Evolutionary conservation across 2,888 invertebrate species (phyloP).

Genomic region (Stegophylla sp.): DNA sequence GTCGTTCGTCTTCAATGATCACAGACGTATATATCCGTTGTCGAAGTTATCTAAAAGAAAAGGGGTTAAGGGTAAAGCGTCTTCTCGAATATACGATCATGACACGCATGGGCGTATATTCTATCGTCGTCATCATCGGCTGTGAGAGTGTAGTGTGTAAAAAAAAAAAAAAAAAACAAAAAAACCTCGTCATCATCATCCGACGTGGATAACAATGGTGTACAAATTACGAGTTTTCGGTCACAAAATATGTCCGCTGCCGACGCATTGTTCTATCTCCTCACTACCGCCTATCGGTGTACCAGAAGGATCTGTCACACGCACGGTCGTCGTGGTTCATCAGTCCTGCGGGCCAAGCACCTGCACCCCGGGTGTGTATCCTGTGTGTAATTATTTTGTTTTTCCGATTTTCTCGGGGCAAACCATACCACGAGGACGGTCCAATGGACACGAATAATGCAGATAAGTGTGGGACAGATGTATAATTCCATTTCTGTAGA

Average conservation of each 20-base stretch:
- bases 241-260: conserved; percentile 42
- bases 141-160: background rate
- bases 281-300: background rate
- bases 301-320: conserved; percentile 51
- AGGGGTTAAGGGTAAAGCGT: conserved; percentile 31
- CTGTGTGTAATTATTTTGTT: conserved; percentile 51
- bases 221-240: conserved; percentile 56
- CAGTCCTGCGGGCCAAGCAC: conserved; percentile 33
- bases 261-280: conserved; percentile 46
- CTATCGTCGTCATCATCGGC: background rate
- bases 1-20: conserved; percentile 41
- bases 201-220: conserved; percentile 52
- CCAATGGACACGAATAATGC: conserved; percentile 38
- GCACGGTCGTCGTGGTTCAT: conserved; percentile 53
- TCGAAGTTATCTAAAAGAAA: conserved; percentile 26
- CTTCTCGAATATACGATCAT: conserved; percentile 8
- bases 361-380: conserved; percentile 48
- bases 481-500: background rate
- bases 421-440: background rate
- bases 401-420: conserved; percentile 48
- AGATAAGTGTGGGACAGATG: background rate
- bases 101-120: conserved; percentile 51
- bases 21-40: conserved; percentile 21
- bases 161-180: background rate
- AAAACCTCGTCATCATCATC: conserved; percentile 45